Conservation (phyloP, 2,888 invertebrate genomes). For the Tenthredo amoena region DNA sequence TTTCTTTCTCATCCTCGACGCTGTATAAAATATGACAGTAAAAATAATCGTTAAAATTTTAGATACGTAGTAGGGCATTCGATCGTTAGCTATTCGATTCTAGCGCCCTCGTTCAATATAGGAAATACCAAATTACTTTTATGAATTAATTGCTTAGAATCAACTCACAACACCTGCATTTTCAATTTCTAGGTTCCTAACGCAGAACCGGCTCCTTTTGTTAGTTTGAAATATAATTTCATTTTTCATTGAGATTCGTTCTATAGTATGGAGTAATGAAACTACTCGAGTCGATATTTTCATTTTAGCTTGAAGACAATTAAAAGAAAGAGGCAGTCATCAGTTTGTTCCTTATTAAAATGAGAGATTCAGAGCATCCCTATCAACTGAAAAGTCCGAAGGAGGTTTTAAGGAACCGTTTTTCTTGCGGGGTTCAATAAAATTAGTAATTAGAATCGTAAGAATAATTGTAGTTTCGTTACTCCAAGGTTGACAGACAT, state of each 20-base stretch:
- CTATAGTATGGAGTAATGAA: conserved; percentile 25
- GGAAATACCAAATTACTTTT: neutral
- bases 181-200: conserved; percentile 41
- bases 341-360: neutral
- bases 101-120: neutral
- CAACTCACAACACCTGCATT: conserved; percentile 35
- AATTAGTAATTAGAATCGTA: neutral
- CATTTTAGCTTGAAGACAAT: neutral
- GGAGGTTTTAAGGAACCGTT: neutral
- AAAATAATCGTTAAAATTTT: neutral
- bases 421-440: neutral
- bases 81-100: conserved; percentile 3
- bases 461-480: conserved; percentile 52
- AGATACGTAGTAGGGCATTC: neutral
- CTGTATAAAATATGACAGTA: neutral
- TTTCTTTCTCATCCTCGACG: neutral
- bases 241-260: conserved; percentile 2
- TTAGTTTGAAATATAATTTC: conserved; percentile 6
- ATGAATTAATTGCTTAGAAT: neutral
- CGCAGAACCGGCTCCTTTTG: conserved; percentile 21
- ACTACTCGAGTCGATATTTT: neutral
- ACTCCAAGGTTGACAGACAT: conserved; percentile 65
- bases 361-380: neutral
- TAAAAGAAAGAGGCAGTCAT: neutral
- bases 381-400: neutral